Evolutionary conservation across 2,797 vertebrate genomes (phyloP), one percentile per base, ranked within the genome.

Genomic region (Trichosurus vulpecula): DNA sequence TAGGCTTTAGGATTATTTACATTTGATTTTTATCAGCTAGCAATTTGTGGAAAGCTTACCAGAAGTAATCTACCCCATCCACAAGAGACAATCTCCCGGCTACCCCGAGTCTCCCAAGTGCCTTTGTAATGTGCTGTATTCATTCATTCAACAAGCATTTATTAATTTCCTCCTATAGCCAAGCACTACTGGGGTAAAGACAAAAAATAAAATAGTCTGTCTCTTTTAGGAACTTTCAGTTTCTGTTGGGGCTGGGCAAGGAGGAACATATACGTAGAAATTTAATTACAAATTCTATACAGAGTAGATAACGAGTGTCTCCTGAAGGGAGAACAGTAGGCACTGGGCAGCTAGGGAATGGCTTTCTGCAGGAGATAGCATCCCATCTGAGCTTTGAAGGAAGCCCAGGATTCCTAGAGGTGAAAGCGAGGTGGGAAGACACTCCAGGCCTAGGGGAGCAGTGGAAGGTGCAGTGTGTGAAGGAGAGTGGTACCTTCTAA

Each of bases 11-110:
- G 51, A 93, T 92, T 97, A 92, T 90, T 41, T 91, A 3, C 31
- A 52, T 95, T 92, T 97, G 92, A 52, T 91, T 94, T 41, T 96
- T 61, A 58, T 53, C 27, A 94, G 89, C 31, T 94, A 0, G 92
- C 47, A 47, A 93, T 55, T 93, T 94, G 47, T 54, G 89, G 74
- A 41, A 52, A 30, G 10, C 58, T 95, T 94, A 30, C 53, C 55
- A 89, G 90, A 52, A 92, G 52, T 66, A 92, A 22, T 93, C 25
- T 47, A 95, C 61, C 30, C 81, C 95, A 3, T 93, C 95, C 90
- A 74, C 22, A 47, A 53, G 90, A n/a, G 35, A 31, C 12, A 92
- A 35, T 57, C 56, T 57, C 27, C 27, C 14, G 2, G 56, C 56
- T 3, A 31, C 30, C 29, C 52, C 4, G n/a, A n/a, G 54, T 52